Evolutionary conservation across 1,140 invertebrate species (phyloP), one percentile per base, ranked within the genome.

Genomic region (Tetraneura akinire): DNA sequence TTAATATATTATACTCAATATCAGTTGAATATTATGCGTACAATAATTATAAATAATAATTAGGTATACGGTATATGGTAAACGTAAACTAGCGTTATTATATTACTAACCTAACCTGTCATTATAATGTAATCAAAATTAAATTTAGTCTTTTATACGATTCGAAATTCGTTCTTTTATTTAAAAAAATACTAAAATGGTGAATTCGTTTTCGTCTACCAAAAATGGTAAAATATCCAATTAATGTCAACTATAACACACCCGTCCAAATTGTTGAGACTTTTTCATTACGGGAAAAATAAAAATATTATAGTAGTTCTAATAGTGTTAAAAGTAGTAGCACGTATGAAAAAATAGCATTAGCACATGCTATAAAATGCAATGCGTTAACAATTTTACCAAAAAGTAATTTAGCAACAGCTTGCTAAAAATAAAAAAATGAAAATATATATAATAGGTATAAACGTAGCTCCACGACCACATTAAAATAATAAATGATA

Each of bases 151-250:
- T 60, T 60, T 60, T 60, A 60, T 60, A 60, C 23, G 26, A 60
- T 6, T 60, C 26, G 26, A 57, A 57, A 60, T 26, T 60, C 26
- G 57, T 60, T 37, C 55, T 23, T 60, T 60, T 60, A 16, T 60
- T 60, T 60, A 29, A 37, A 37, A 37, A 60, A 14, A 26, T 60
- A 60, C 57, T 14, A 60, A 60, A 60, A 60, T 60, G 57, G 23
- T 26, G 26, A 60, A 37, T 37, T 37, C 32, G 8, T 26, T 60
- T 26, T 26, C 26, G 13, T 60, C 57, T 14, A 14, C 0, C 26
- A 26, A n/a, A n/a, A n/a, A 16, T 23, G 57, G 55, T 29, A 37
- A 60, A 60, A 23, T 60, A 26, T 29, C 57, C 57, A 60, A 60
- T 60, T 60, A 60, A 60, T 26, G 23, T 23, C 26, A 60, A 60